Evolutionary conservation across 2,888 invertebrate genomes (phyloP).

Genomic region (Conistra vaccinii): DNA sequence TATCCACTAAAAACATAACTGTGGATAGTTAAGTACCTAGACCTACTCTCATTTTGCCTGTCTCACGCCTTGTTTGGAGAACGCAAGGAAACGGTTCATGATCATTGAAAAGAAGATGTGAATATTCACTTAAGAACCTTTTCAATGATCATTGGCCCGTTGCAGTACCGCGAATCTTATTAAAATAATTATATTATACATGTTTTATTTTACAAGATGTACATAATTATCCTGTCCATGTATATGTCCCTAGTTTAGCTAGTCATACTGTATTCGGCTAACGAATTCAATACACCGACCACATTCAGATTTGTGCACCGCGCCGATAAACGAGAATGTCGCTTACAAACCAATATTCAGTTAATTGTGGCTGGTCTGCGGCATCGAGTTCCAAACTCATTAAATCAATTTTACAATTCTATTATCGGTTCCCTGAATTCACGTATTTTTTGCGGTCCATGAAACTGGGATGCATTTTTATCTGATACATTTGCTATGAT

Average conservation of each 20-base stretch:
- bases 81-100: too few relatives aligned
- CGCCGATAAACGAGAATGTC: conserved; percentile 56
- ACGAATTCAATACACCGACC: conserved; percentile 41
- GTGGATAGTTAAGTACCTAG: too few relatives aligned
- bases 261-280: conserved; percentile 22
- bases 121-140: too few relatives aligned
- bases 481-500: background rate
- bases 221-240: too few relatives aligned
- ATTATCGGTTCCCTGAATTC: background rate
- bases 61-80: background rate
- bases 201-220: background rate
- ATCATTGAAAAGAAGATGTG: too few relatives aligned
- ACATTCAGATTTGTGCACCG: conserved; percentile 28
- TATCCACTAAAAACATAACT: too few relatives aligned
- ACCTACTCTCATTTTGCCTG: background rate
- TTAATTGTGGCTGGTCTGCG: conserved; percentile 30
- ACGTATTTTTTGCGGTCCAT: background rate
- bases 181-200: background rate
- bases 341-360: conserved; percentile 57
- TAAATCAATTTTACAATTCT: conserved; percentile 40
- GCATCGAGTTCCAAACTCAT: conserved; percentile 25
- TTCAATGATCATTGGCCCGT: background rate
- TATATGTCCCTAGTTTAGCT: background rate
- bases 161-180: background rate
- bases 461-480: background rate